Base-by-base conservation (phyloP, 2,113 vertebrate species). In the Serranochromis macrocephalus region DNA sequence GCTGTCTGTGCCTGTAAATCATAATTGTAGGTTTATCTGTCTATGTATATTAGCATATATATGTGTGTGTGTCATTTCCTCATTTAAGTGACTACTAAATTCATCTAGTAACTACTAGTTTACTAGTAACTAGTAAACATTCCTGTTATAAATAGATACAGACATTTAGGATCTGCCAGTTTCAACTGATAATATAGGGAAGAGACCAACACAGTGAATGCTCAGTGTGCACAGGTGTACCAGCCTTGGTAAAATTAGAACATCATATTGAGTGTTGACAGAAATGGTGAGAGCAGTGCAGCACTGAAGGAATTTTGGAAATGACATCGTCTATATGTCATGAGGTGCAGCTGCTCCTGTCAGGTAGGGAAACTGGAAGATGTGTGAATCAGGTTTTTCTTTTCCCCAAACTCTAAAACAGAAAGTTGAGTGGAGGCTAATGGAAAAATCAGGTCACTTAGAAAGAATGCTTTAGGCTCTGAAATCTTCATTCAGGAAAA, bases 261-360 rank as follows among this genome's bases (percentile, higher is more conserved):
- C 85, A 88, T 96, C 96, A 96, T 94, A 91, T 93, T 95, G 94
- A 96, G 96, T 94, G 96, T 80, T 96, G 96, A 96, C 95, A 96
- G 95, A 96, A 95, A 96, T 93, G 95, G 92, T 94, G 94, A 96
- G 96, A 95, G 95, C 91, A 90, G 91, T 81, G 90, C 88, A 93
- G 88, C 80, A 9, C 87, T 92, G 83, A 66, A 91, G 93, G 94
- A 95, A 96, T 94, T 90, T 85, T 87, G 90, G 91, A 95, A 93
- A 94, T 94, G 96, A 96, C 95, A 95, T 87, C 80, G 91, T 90
- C 93, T 73, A 91, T 95, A 92, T 89, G 94, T 95, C 94, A 95
- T 86, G 92, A 92, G 86, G 83, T 85, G 92, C 96, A 96, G 95
- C 95, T 97, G 96, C 91, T 95, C 86, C 92, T 95, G 96, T 96